Percentiles rank a stretch among this genome's conserved stretches.
Evolutionary conservation across 1,140 invertebrate genomes (phyloP).

Genomic region (Micrasema minimum): DNA sequence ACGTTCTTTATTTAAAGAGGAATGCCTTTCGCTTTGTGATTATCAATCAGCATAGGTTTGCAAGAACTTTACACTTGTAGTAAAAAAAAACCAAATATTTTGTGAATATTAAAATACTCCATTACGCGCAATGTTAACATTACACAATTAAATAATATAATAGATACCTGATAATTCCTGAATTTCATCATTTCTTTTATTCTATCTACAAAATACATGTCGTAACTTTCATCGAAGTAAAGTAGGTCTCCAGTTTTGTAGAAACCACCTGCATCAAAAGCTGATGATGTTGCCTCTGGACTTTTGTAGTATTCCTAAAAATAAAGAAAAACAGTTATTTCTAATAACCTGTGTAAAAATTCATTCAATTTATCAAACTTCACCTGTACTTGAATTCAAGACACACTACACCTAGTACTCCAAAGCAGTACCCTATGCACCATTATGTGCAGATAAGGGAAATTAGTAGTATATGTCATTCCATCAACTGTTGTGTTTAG

Average conservation of each 20-base stretch:
- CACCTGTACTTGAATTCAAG: neutral
- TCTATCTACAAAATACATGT: constrained; percentile 74
- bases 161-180: constrained; percentile 73
- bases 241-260: constrained; percentile 80
- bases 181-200: constrained; percentile 80
- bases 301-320: constrained; percentile 70
- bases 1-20: too few species aligned
- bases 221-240: constrained; percentile 73
- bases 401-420: neutral
- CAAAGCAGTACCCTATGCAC: too few species aligned
- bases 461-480: too few species aligned
- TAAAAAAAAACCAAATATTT: too few species aligned
- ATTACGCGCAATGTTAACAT: too few species aligned
- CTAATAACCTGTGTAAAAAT: neutral
- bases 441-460: too few species aligned
- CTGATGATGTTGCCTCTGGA: constrained; percentile 69
- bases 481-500: too few species aligned
- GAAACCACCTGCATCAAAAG: constrained; percentile 75
- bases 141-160: too few species aligned
- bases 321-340: constrained; percentile 1
- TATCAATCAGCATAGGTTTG: too few species aligned
- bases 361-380: neutral
- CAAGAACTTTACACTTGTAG: too few species aligned
- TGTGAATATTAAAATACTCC: too few species aligned
- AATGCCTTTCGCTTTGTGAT: too few species aligned